Evolutionary conservation across 2,113 vertebrate genomes (phyloP).

Genomic region (Pipra filicauda): DNA sequence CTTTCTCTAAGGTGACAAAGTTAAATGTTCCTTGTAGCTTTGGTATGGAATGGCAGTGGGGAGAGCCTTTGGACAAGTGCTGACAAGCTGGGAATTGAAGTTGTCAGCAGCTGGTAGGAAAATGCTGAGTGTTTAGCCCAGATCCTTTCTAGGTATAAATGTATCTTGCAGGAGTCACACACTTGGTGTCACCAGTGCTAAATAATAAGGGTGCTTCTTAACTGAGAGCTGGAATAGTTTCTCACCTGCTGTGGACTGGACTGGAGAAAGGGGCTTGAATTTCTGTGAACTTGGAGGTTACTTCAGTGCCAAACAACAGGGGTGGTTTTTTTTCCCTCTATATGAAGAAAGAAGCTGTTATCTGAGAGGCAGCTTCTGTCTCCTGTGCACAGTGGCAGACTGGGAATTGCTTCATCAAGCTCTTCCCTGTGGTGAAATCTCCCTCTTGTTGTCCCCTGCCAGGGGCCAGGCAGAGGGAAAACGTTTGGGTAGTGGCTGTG

Average conservation of each 20-base stretch:
- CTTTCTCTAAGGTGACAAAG: not conserved
- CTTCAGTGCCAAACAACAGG: not conserved
- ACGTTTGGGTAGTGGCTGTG: not conserved
- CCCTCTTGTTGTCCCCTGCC: not conserved
- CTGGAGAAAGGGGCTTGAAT: not conserved
- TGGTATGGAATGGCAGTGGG: not conserved
- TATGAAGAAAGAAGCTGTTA: not conserved
- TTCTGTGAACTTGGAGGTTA: not conserved
- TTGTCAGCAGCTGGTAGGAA: not conserved
- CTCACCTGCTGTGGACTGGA: not conserved
- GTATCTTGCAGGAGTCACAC: not conserved
- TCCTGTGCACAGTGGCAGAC: not conserved
- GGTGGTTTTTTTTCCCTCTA: too few relatives aligned
- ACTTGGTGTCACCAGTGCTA: not conserved
- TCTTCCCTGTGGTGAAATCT: too few relatives aligned
- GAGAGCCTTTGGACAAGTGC: not conserved
- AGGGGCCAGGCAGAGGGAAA: not conserved
- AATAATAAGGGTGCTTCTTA: too few relatives aligned
- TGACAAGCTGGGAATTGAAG: not conserved
- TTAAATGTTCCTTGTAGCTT: not conserved
- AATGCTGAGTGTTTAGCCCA: not conserved
- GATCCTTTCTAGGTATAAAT: not conserved
- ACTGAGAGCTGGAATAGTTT: not conserved
- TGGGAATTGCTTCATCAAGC: not conserved
- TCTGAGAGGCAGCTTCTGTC: not conserved